Evolutionary conservation across 2,797 vertebrate species (phyloP), one percentile per base, ranked within the genome.

Genomic region (Ctenopoma kingsleyae): DNA sequence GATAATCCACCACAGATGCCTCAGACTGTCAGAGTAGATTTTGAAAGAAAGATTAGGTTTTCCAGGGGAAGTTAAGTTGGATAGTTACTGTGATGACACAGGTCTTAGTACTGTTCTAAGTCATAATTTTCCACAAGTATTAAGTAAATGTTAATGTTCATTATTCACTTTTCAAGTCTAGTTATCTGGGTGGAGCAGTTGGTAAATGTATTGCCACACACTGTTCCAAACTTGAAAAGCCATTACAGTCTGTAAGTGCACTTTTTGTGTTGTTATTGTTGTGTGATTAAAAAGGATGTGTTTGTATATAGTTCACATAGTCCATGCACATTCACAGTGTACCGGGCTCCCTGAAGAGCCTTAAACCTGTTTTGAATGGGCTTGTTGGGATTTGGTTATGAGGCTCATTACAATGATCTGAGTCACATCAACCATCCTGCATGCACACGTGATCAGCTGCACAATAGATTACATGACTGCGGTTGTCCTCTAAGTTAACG

Each of bases 351-450:
- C 16, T 20, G 4, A 6, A 51, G 40, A 50, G 35, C 23, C 38
- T 49, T 20, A 2, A 32, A 55, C 41, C 62, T 81, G 48, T 53
- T 85, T 81, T 80, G 75, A 76, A 87, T 79, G 27, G 41, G 57
- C 63, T 50, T 53, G 40, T 38, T 53, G 15, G 38, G 12, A 65
- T 83, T 79, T 83, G 71, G 76, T 74, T 72, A 50, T 40, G 7
- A 57, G 5, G 40, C 17, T 49, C n/a, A 47, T 51, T 19, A 3
- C 48, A 10, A 11, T 12, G 15, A 4, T 35, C 13, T 10, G 19
- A 30, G 38, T 67, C 49, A 47, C 9, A 9, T 35, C 7, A 8
- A 6, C n/a, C 12, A n/a, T 19, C 17, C 11, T 58, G 6, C 23
- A 25, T 54, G 27, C 2, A 46, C 16, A 32, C 19, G 25, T 35